phyloP scores from a whole-genome alignment of 2,888 invertebrate species.

The Aelia acuminata region DNA sequence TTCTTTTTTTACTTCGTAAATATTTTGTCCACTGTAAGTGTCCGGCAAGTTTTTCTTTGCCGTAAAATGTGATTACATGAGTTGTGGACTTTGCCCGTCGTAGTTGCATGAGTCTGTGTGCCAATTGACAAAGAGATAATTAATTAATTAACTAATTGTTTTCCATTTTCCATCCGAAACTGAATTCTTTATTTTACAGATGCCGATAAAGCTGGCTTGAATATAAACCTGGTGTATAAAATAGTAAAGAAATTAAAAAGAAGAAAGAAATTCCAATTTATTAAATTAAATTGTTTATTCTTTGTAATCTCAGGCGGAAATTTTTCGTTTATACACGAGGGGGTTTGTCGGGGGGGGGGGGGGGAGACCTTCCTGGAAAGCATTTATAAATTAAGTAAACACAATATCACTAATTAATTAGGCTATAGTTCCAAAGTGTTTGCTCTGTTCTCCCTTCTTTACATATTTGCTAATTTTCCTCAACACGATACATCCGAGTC shows the following conservation, averaged over 20 bases:
- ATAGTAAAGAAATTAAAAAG: background rate
- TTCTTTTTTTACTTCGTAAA: too few relatives aligned
- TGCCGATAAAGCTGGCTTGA: background rate
- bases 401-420: slow-evolving; percentile 59
- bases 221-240: background rate
- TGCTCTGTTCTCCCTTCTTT: slow-evolving; percentile 51
- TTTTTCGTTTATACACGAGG: slow-evolving; percentile 50
- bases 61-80: too few relatives aligned
- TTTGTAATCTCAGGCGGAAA: slow-evolving; percentile 46
- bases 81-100: too few relatives aligned
- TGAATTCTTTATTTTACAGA: background rate
- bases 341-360: background rate
- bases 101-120: too few relatives aligned
- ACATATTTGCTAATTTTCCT: slow-evolving; percentile 60
- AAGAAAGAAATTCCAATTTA: slow-evolving; percentile 35
- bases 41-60: too few relatives aligned
- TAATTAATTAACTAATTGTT: too few relatives aligned
- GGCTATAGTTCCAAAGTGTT: slow-evolving; percentile 53
- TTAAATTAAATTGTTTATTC: slow-evolving; percentile 35
- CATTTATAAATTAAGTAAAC: slow-evolving; percentile 59
- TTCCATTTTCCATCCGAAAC: too few relatives aligned
- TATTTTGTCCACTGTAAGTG: too few relatives aligned
- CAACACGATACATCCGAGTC: slow-evolving; percentile 57
- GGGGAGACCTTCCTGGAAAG: slow-evolving; percentile 40
- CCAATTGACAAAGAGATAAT: too few relatives aligned